Evolutionary conservation across 1,140 invertebrate genomes (phyloP).

Genomic region (Oryctes rhinoceros): DNA sequence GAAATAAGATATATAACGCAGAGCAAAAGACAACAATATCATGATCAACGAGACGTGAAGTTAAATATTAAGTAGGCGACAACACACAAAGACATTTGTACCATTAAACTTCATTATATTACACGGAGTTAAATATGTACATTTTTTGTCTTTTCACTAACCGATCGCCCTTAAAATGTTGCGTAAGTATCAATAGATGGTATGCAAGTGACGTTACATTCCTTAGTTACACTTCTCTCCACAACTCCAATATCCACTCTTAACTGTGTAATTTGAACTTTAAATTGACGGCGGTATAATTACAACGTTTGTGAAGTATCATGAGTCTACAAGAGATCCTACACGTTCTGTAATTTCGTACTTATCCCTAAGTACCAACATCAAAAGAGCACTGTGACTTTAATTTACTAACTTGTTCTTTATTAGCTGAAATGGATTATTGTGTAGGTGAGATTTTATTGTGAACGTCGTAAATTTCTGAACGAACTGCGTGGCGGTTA

Average conservation of each 20-base stretch:
- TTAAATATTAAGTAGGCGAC: too few species aligned
- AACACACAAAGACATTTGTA: too few species aligned
- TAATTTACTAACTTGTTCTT: constrained; percentile 3
- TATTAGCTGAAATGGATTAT: neutral
- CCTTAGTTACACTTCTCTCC: neutral
- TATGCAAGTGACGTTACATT: neutral
- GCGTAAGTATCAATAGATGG: neutral
- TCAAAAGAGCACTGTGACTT: neutral
- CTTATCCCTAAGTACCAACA: neutral
- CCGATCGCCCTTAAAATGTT: neutral
- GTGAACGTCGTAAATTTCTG: neutral
- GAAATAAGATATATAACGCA: too few species aligned
- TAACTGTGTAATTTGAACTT: constrained; percentile 7
- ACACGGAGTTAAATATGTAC: too few species aligned
- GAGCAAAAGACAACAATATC: too few species aligned
- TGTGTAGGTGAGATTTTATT: neutral
- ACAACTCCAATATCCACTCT: neutral
- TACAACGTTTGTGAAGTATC: neutral
- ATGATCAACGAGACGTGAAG: too few species aligned
- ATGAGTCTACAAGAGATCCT: neutral
- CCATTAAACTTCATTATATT: too few species aligned
- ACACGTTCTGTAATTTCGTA: neutral
- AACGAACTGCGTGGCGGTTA: too few species aligned
- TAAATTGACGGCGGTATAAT: constrained; percentile 24
- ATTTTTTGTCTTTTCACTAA: neutral